phyloP scores from a whole-genome alignment of 2,797 vertebrate genomes.

The Paramormyrops hopkinsi region DNA sequence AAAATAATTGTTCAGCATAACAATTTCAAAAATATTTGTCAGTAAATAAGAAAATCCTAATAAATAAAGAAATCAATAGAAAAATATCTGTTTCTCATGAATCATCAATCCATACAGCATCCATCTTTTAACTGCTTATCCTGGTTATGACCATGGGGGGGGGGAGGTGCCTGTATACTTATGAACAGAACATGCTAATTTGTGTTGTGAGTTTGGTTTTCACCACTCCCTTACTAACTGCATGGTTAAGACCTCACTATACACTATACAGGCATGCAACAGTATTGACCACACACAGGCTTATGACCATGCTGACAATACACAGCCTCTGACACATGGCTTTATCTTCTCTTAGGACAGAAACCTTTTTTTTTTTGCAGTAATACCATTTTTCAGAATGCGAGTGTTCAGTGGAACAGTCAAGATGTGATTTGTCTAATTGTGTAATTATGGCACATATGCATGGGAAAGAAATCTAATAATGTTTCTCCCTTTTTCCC shows the following conservation, averaged over 20 bases:
- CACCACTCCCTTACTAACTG: neutral
- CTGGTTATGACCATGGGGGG: neutral
- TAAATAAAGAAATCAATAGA: neutral
- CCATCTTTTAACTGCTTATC: neutral
- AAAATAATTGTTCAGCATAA: neutral
- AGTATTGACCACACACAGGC: neutral
- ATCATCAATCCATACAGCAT: neutral
- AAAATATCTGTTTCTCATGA: constrained; percentile 3
- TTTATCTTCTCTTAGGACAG: neutral
- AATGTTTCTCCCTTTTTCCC: constrained; percentile 29
- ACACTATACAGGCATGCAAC: neutral
- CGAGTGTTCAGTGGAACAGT: constrained; percentile 39
- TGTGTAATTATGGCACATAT: constrained; percentile 20
- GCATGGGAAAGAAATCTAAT: constrained; percentile 24
- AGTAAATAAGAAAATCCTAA: constrained; percentile 8
- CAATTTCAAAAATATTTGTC: constrained; percentile 6
- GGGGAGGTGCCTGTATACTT: neutral
- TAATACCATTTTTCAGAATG: constrained; percentile 13
- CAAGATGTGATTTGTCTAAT: constrained; percentile 37
- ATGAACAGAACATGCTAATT: neutral
- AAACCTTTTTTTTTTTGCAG: neutral
- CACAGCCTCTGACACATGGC: neutral
- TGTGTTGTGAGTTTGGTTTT: neutral
- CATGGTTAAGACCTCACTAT: neutral
- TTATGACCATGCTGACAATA: neutral